Conservation (phyloP, 2,113 vertebrate species). For the Cephalopholis sonnerati region DNA sequence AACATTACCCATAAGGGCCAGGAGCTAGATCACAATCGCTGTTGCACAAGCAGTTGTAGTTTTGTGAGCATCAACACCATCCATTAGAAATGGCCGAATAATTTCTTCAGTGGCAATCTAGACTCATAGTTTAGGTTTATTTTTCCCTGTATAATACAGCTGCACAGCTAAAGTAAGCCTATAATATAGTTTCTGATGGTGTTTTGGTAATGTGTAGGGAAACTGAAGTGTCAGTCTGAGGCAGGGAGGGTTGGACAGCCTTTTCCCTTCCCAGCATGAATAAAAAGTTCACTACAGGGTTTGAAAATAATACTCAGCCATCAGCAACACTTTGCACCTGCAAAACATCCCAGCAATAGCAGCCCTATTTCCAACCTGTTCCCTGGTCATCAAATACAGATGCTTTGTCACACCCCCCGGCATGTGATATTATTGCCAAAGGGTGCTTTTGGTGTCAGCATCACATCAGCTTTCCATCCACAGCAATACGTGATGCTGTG, state of each 20-base stretch:
- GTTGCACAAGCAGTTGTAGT: not conserved
- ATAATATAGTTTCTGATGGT: not conserved
- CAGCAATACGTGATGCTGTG: no score
- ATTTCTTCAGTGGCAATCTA: not conserved
- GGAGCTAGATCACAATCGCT: not conserved
- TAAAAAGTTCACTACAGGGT: not conserved
- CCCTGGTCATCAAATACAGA: no score
- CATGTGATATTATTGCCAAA: no score
- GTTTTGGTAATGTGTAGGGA: not conserved
- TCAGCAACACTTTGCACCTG: not conserved
- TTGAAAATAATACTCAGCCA: not conserved
- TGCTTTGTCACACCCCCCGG: no score
- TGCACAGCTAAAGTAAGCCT: slow-evolving; percentile 3
- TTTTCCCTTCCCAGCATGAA: not conserved
- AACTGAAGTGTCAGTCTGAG: not conserved
- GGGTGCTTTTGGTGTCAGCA: no score
- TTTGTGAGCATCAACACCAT: not conserved
- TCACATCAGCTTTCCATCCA: no score
- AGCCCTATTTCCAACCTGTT: no score
- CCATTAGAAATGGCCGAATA: not conserved
- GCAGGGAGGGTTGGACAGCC: not conserved
- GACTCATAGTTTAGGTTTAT: not conserved
- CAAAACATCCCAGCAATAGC: not conserved
- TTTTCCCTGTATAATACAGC: not conserved
- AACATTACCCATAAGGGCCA: not conserved